phyloP scores from a whole-genome alignment of 2,888 invertebrate species.

The Melieria omissa region DNA sequence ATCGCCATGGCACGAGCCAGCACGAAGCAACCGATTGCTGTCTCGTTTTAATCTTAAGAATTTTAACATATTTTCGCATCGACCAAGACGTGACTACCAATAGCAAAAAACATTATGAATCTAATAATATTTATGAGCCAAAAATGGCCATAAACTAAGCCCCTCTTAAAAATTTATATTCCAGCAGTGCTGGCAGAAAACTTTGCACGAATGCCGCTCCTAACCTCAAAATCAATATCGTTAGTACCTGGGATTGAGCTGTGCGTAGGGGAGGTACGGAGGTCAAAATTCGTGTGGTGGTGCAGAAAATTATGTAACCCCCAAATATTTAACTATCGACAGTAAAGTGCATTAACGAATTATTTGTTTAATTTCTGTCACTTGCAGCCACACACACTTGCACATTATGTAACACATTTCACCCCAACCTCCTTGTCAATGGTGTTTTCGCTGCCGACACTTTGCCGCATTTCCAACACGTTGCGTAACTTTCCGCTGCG shows the following conservation, averaged over 20 bases:
- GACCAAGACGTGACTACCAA: too few species aligned
- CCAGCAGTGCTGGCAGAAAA: not conserved
- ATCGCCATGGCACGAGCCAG: too few species aligned
- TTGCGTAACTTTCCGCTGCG: constrained; percentile 23
- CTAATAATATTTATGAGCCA: too few species aligned
- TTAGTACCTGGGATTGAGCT: not conserved
- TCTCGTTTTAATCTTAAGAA: too few species aligned
- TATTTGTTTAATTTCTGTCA: not conserved
- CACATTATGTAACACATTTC: constrained; percentile 19
- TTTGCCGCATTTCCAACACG: not conserved
- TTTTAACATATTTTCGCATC: too few species aligned
- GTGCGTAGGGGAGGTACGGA: not conserved
- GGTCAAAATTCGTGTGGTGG: too few species aligned
- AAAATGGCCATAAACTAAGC: too few species aligned
- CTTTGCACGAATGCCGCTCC: not conserved
- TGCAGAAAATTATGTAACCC: constrained; percentile 14
- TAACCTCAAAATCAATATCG: constrained; percentile 30
- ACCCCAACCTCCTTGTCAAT: constrained; percentile 2
- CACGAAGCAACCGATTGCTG: too few species aligned
- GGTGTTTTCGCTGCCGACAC: too few species aligned
- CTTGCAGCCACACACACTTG: not conserved
- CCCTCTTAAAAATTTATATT: too few species aligned
- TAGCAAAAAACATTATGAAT: too few species aligned
- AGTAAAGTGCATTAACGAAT: not conserved
- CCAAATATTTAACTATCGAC: not conserved